Evolutionary conservation across 2,888 invertebrate species (phyloP), one percentile per base, ranked within the genome.

Genomic region (Beris morrisii): DNA sequence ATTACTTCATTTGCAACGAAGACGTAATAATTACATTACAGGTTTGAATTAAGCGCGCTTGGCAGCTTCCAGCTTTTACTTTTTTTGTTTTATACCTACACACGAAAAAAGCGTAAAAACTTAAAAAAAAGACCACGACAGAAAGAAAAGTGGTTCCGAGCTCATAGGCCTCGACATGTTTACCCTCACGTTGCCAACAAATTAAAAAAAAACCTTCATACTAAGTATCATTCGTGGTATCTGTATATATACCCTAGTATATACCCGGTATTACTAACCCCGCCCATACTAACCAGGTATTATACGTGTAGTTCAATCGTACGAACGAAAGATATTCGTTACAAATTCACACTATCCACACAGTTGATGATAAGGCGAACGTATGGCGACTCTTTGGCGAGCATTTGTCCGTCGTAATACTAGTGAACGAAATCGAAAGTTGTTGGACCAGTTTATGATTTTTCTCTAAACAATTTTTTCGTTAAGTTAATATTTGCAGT

Each of bases 351-450:
- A 31, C 50, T 32, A 32, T 32, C 28, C 44, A n/a, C 52, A 31
- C 30, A 15, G 59, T 48, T 7, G 31, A 48, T 59, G 15, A 48
- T 50, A 59, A 59, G 13, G 32, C 59, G 12, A 32, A n/a, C 32
- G 7, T 11, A 44, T 7, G 59, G 59, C 59, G 59, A 48, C 28
- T 28, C n/a, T 12, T 38, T 43, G 28, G 28, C 58, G 22, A 58
- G 28, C 52, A 32, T 32, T 32, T 48, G 48, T 59, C 59, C 31
- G 11, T 58, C 44, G 32, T 30, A 38, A 44, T 30, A 28, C 38
- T 15, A 56, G 53, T 13, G 32, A 31, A 65, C 28, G 68, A 68
- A 68, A 68, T 65, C 65, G 68, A 68, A 68, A 68, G 68, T 68
- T 63, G 68, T 65, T 68, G 38, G 32, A 66, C 63, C 52, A 45